Percentiles rank a stretch among this genome's conserved stretches.
phyloP scores from a whole-genome alignment of 1,140 invertebrate genomes.

The Cydia splendana region DNA sequence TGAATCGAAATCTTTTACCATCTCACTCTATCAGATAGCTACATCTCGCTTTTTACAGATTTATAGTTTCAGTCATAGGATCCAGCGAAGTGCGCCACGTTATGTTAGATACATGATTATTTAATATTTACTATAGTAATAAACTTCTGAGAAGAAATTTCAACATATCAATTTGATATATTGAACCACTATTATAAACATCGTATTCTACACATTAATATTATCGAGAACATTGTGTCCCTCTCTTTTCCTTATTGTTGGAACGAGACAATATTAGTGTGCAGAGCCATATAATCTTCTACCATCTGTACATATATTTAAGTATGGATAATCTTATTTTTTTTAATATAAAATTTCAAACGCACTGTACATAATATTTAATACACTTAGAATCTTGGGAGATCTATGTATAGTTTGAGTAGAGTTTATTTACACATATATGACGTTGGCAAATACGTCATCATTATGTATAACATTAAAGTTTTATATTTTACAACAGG shows the following conservation, averaged over 20 bases:
- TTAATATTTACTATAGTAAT: constrained; percentile 14
- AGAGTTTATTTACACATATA: not conserved
- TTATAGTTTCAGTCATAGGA: not conserved
- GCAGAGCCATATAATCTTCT: constrained; percentile 16
- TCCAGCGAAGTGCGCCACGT: not conserved
- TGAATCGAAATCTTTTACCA: not conserved
- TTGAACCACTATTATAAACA: constrained; percentile 28
- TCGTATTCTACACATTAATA: not conserved
- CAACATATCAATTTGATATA: constrained; percentile 26
- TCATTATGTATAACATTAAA: not conserved
- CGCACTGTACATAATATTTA: constrained; percentile 25
- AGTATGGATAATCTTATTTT: constrained; percentile 8
- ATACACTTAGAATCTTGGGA: constrained; percentile 1
- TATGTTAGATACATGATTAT: constrained; percentile 19
- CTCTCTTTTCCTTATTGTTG: not conserved
- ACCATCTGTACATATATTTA: constrained; percentile 25
- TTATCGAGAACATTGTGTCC: not conserved
- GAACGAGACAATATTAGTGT: constrained; percentile 3
- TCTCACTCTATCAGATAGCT: not conserved
- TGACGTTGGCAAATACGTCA: not conserved
- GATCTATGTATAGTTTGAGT: not conserved
- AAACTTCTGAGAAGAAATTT: constrained; percentile 20
- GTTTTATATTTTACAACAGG: not conserved
- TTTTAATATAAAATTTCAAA: constrained; percentile 20
- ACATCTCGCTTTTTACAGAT: not conserved